Evolutionary conservation across 2,113 vertebrate species (phyloP).

Genomic region (Tapirus terrestris): DNA sequence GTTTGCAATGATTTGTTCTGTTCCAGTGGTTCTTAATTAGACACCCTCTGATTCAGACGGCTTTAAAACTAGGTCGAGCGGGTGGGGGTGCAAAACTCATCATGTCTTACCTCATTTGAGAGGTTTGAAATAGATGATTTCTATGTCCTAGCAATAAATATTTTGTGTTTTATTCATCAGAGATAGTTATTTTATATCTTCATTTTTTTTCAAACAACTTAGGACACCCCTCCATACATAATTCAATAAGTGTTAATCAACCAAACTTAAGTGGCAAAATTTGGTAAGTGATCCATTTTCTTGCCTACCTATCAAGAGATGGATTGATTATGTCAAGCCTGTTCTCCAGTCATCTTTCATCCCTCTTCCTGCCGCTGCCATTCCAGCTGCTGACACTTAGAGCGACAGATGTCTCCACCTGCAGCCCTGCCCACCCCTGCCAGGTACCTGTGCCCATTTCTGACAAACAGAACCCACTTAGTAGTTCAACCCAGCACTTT

Average conservation of each 20-base stretch:
- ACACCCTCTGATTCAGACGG: not conserved
- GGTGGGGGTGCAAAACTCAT: accelerated
- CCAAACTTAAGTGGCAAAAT: not conserved
- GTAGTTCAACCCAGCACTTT: not conserved
- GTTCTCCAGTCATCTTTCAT: not conserved
- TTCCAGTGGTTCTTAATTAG: not conserved
- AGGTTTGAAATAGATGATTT: not conserved
- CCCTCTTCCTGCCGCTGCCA: not conserved
- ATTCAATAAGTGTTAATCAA: not conserved
- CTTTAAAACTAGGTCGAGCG: accelerated
- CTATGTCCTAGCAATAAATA: not conserved
- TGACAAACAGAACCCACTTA: not conserved
- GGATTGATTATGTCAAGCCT: not conserved
- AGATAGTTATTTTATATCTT: not conserved
- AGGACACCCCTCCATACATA: not conserved
- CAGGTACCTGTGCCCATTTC: not conserved
- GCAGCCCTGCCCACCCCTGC: not conserved
- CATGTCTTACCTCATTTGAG: not conserved
- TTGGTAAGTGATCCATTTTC: not conserved
- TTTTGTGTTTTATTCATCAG: not conserved
- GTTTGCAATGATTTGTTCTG: not conserved
- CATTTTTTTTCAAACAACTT: not conserved
- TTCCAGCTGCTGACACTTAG: not conserved
- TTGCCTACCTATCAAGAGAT: not conserved
- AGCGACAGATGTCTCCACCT: not conserved